Base-by-base conservation (phyloP, 2,113 vertebrate species). In the Origma solitaria region DNA sequence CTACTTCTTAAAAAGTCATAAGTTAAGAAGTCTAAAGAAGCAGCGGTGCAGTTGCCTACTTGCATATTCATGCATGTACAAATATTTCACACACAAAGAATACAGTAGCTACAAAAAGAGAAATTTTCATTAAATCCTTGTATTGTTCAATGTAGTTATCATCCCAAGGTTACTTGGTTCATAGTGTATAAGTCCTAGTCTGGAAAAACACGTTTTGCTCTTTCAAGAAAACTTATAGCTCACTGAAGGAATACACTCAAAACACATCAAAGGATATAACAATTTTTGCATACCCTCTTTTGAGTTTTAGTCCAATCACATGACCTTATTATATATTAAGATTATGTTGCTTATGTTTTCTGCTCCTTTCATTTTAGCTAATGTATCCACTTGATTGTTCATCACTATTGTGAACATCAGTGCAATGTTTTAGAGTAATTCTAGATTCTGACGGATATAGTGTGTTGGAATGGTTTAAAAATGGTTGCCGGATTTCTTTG, bases 261-360 rank as follows among this genome's bases (percentile, higher is more conserved):
- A 82, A 4, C 5, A 45, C 0, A 0, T 47, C n/a, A 68, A 51
- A 64, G 7, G 6, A 19, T 42, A 10, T 3, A 71, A 22, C 0
- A 31, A 35, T 37, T 82, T 80, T 75, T 80, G 8, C 10, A 61
- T 31, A 27, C 2, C 8, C 0, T 87, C 3, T 78, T 66, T 56
- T 87, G 60, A 75, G 15, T 44, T 80, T 75, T 54, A 45, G 8
- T 79, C 8, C 10, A 47, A 56, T 11, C 20, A 25, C 40, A 50
- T 13, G 17, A 3, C 2, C 0, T 87, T 81, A 45, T 21, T 65
- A 42, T 47, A 44, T 17, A 62, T 27, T 18, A 53, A 35, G 13
- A n/a, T 62, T 71, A 42, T 51, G 8, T 57, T 92, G 50, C 7
- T 89, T 85, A n/a, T 31, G 27, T 86, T 91, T 80, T 19, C 27